Conservation (phyloP, 2,113 vertebrate species). For the Dicrurus megarhynchus region DNA sequence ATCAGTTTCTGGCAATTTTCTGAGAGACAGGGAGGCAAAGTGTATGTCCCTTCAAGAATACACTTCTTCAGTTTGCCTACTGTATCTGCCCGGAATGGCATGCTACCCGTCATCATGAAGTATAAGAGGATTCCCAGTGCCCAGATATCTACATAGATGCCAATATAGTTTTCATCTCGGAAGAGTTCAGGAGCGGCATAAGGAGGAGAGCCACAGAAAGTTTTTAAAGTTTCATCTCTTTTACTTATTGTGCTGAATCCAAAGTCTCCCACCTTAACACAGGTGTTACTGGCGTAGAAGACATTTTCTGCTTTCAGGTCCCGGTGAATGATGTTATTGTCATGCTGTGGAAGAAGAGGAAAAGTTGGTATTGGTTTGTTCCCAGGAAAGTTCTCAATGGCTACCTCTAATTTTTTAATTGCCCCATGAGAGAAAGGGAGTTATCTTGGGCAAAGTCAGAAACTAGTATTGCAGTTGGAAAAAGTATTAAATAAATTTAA, state of each 20-base stretch:
- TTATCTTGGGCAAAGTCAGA: not conserved
- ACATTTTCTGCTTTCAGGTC: constrained; percentile 97
- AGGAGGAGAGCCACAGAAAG: constrained; percentile 95
- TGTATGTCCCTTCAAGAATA: constrained; percentile 89
- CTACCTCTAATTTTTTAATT: not conserved
- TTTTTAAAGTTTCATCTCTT: constrained; percentile 88
- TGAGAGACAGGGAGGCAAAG: constrained; percentile 80
- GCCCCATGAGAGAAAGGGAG: not conserved
- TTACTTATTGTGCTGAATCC: constrained; percentile 94
- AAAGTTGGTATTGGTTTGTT: not conserved
- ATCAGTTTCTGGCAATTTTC: constrained; percentile 87
- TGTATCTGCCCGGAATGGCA: constrained; percentile 95
- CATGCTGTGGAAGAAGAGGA: constrained; percentile 80
- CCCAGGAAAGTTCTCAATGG: not conserved
- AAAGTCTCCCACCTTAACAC: constrained; percentile 96
- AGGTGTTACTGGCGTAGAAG: constrained; percentile 88
- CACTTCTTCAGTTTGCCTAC: constrained; percentile 92
- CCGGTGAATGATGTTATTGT: constrained; percentile 92
- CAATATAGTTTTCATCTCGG: constrained; percentile 88
- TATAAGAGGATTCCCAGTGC: constrained; percentile 93
- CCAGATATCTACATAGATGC: constrained; percentile 90
- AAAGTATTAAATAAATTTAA: not conserved
- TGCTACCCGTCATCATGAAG: constrained; percentile 88
- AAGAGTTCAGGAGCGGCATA: constrained; percentile 96
- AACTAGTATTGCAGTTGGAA: not conserved